Evolutionary conservation across 2,888 invertebrate genomes (phyloP).

Genomic region (Isoperla grammatica): DNA sequence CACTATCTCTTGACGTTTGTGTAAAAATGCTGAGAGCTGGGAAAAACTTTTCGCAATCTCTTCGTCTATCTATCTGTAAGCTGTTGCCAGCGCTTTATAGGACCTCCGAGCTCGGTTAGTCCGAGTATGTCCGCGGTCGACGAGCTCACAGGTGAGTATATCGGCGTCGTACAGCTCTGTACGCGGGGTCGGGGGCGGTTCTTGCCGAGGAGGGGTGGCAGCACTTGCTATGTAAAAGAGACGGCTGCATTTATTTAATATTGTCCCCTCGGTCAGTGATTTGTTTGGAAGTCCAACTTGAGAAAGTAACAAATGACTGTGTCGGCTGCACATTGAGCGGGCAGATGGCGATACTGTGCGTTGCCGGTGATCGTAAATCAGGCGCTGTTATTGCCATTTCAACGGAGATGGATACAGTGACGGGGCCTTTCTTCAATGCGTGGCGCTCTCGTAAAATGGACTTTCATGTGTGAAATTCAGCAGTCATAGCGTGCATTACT

Average conservation of each 20-base stretch:
- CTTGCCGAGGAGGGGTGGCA: no score
- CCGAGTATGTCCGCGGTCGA: background rate
- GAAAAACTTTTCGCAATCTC: slow-evolving; percentile 27
- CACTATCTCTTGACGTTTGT: slow-evolving; percentile 27
- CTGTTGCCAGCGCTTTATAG: slow-evolving; percentile 30
- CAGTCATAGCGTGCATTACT: slow-evolving; percentile 38
- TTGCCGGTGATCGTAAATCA: slow-evolving; percentile 37
- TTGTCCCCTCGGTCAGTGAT: slow-evolving; percentile 32
- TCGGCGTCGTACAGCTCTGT: no score
- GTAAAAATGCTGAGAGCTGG: slow-evolving; percentile 29
- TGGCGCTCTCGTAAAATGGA: slow-evolving; percentile 37
- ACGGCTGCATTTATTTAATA: slow-evolving; percentile 31
- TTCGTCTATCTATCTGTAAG: slow-evolving; percentile 26
- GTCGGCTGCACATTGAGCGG: slow-evolving; percentile 30
- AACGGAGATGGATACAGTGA: slow-evolving; percentile 37
- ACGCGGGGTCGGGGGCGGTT: no score
- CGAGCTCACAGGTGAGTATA: no score
- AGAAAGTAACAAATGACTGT: slow-evolving; percentile 34
- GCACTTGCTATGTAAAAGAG: slow-evolving; percentile 31
- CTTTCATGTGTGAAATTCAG: slow-evolving; percentile 38
- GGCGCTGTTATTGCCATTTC: slow-evolving; percentile 38
- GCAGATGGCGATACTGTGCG: slow-evolving; percentile 31
- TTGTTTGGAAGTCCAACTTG: slow-evolving; percentile 33
- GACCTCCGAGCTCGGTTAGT: background rate
- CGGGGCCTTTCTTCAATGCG: slow-evolving; percentile 37